Conservation (phyloP, 2,797 vertebrate species). For the Alectoris magna region DNA sequence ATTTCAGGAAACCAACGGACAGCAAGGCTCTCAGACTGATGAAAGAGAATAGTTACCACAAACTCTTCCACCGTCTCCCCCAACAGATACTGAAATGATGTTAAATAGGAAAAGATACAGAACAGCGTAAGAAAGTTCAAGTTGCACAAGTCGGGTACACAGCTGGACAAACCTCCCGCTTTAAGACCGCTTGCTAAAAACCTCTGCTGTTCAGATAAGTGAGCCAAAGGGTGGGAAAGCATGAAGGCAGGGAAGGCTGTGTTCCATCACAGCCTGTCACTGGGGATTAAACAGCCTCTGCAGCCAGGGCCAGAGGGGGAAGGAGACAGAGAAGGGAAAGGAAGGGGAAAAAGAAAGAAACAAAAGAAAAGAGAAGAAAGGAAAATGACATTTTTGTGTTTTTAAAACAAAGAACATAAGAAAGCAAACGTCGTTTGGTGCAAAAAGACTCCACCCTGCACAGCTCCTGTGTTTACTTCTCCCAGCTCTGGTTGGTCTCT, state of each 20-base stretch:
- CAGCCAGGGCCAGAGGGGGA: neutral
- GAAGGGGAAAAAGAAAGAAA: neutral
- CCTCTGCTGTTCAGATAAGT: slow-evolving; percentile 6
- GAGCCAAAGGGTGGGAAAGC: slow-evolving; percentile 40
- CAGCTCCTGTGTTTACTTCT: slow-evolving; percentile 45
- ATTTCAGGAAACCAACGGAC: neutral
- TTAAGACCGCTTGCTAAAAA: neutral
- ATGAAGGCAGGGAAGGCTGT: slow-evolving; percentile 35
- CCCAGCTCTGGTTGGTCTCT: neutral
- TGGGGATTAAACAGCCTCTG: neutral
- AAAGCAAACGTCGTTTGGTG: slow-evolving; percentile 45
- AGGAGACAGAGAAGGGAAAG: neutral
- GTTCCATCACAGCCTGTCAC: slow-evolving; percentile 43
- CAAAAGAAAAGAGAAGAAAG: neutral
- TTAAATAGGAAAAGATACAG: fast-evolving
- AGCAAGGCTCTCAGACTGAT: neutral
- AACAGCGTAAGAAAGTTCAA: neutral
- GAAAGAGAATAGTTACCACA: fast-evolving
- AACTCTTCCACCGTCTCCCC: neutral
- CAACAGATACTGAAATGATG: fast-evolving
- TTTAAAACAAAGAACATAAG: slow-evolving; percentile 75
- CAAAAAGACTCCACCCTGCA: slow-evolving; percentile 77
- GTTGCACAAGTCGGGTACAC: neutral
- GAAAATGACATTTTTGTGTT: neutral
- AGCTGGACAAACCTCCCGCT: neutral